phyloP scores from a whole-genome alignment of 2,797 vertebrate genomes.

The Chlorospingus semifuscus region DNA sequence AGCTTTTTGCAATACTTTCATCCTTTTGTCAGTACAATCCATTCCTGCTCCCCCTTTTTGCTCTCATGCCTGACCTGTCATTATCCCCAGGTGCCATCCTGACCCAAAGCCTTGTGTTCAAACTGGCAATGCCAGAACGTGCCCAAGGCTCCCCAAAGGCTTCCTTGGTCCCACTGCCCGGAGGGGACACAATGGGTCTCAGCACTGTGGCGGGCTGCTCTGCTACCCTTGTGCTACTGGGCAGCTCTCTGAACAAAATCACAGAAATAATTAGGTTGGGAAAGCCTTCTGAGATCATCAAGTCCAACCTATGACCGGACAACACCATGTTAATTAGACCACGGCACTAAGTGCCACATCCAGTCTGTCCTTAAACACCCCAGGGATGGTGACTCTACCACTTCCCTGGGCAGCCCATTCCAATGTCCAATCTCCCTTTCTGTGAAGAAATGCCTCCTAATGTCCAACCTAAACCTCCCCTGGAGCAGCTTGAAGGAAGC shows the following conservation, averaged over 20 bases:
- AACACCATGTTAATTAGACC: background rate
- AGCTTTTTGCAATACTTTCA: background rate
- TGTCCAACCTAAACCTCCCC: background rate
- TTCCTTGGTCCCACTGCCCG: background rate
- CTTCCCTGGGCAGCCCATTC: background rate
- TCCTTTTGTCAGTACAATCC: background rate
- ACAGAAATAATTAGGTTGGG: background rate
- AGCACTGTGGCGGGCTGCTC: fast-evolving
- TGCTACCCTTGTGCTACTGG: fast-evolving
- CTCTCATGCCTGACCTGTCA: background rate
- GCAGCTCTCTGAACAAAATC: background rate
- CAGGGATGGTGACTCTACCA: background rate
- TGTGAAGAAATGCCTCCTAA: background rate
- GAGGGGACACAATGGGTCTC: fast-evolving
- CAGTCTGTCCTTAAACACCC: background rate
- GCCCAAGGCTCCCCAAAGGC: background rate
- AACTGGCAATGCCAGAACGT: fast-evolving
- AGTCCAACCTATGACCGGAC: fast-evolving
- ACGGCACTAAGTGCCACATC: background rate
- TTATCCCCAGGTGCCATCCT: background rate
- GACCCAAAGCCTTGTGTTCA: background rate
- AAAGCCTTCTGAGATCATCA: background rate
- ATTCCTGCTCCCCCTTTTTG: fast-evolving
- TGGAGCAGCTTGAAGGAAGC: background rate
- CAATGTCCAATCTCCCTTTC: background rate